Percentiles rank a stretch among this genome's conserved stretches.
These are phyloP conservation scores for Eupeodes latifasciatus DNA, from an alignment of 2,888 invertebrate genomes.

Conservation along the genomic window DNA sequence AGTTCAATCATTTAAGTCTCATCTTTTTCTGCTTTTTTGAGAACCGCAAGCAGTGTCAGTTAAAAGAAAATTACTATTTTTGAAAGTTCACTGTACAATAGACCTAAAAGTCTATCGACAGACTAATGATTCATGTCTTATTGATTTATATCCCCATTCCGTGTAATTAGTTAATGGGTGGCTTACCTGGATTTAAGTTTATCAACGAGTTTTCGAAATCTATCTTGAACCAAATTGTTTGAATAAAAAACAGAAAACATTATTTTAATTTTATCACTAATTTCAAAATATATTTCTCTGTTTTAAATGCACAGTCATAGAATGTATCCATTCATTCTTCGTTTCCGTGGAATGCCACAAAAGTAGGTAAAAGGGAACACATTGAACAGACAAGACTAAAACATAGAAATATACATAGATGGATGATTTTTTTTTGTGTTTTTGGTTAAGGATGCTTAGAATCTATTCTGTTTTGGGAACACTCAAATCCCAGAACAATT, in stretches of 20 bases:
- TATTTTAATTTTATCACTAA: conserved; percentile 59
- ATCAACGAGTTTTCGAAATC: too few relatives aligned
- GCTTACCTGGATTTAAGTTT: too few relatives aligned
- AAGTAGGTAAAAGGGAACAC: conserved; percentile 73
- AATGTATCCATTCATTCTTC: conserved; percentile 63
- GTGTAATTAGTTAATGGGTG: too few relatives aligned
- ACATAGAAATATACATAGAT: conserved; percentile 79
- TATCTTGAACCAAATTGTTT: too few relatives aligned
- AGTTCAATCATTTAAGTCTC: too few relatives aligned
- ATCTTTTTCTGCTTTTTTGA: too few relatives aligned
- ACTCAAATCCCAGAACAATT: conserved; percentile 81
- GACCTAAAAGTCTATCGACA: too few relatives aligned
- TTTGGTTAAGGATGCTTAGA: conserved; percentile 28
- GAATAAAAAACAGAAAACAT: background rate
- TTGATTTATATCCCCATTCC: too few relatives aligned
- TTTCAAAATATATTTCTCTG: conserved; percentile 80
- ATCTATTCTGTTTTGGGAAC: conserved; percentile 79
- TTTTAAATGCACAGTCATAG: conserved; percentile 79
- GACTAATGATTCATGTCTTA: too few relatives aligned
- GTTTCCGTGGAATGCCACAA: conserved; percentile 55
- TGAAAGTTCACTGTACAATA: too few relatives aligned
- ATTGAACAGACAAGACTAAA: conserved; percentile 77
- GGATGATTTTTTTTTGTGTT: conserved; percentile 17
- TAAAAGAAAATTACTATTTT: too few relatives aligned
- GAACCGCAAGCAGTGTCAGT: too few relatives aligned